Evolutionary conservation across 2,797 vertebrate species (phyloP).

Genomic region (Hydrocynus forskahlii): DNA sequence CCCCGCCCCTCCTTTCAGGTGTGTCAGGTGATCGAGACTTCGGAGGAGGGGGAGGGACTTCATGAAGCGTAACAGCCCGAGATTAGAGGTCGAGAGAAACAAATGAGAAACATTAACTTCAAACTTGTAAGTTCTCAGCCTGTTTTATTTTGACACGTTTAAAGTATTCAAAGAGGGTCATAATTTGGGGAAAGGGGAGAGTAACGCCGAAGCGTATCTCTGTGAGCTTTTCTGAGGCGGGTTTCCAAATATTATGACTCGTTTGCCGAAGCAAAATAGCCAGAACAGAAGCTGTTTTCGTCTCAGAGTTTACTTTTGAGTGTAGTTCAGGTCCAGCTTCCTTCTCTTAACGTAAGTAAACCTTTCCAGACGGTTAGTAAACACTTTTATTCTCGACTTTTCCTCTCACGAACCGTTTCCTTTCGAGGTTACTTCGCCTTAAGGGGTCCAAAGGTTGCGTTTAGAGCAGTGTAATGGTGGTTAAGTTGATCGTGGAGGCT

Average conservation of each 20-base stretch:
- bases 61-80: background rate
- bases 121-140: slow-evolving; percentile 25
- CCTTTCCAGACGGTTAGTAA: background rate
- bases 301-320: background rate
- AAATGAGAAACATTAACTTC: slow-evolving; percentile 3
- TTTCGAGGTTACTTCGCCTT: background rate
- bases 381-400: background rate
- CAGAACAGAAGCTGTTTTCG: background rate
- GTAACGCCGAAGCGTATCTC: no score
- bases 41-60: background rate
- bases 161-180: background rate
- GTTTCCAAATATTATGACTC: no score
- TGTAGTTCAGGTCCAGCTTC: slow-evolving; percentile 3
- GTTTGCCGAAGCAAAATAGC: background rate
- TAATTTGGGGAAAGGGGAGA: no score
- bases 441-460: background rate
- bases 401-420: slow-evolving; percentile 38
- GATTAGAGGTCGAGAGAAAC: background rate
- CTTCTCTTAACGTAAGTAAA: background rate
- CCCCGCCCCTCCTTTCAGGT: slow-evolving; percentile 31
- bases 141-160: background rate
- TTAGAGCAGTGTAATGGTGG: background rate
- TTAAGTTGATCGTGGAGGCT: background rate
- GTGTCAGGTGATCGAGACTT: slow-evolving; percentile 14
- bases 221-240: no score